A percentile compares a stretch with the other conserved stretches of the same genome.
Evolutionary conservation across 2,888 invertebrate species (phyloP).

Genomic region (Mesorhabditis spiculigera): DNA sequence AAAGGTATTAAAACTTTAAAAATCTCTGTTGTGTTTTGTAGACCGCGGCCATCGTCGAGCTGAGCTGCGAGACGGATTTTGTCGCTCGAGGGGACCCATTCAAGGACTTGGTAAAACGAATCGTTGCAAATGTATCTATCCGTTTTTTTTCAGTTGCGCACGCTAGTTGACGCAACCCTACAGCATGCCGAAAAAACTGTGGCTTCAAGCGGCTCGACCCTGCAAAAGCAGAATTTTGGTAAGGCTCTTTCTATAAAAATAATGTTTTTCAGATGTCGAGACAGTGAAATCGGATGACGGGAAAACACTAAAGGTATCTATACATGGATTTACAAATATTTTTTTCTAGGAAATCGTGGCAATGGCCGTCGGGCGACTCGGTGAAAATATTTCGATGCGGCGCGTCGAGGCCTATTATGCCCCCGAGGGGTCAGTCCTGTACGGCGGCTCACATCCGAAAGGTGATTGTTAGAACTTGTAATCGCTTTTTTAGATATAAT

Average conservation of each 20-base stretch:
- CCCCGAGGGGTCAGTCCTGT: conserved; percentile 33
- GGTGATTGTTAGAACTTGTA: conserved; percentile 18
- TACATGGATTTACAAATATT: not conserved
- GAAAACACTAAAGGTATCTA: conserved; percentile 15
- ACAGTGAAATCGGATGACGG: conserved; percentile 17
- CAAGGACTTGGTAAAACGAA: conserved; percentile 70
- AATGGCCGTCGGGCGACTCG: conserved; percentile 47
- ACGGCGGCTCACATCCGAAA: conserved; percentile 46
- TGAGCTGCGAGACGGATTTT: conserved; percentile 97
- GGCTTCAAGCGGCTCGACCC: not conserved
- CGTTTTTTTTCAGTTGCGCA: not conserved
- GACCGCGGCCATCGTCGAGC: conserved; percentile 78
- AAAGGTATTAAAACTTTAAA: not conserved
- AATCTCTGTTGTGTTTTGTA: conserved; percentile 47
- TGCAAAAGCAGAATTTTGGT: not conserved
- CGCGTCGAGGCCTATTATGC: conserved; percentile 33
- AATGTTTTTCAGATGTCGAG: conserved; percentile 17
- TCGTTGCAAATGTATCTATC: not conserved
- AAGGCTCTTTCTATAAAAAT: not conserved
- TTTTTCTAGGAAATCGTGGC: conserved; percentile 41
- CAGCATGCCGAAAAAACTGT: not conserved
- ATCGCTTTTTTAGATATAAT: not conserved
- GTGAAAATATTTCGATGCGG: conserved; percentile 51
- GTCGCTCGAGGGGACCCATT: conserved; percentile 90
- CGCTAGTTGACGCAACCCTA: not conserved